Base-by-base conservation (phyloP, 2,888 invertebrate genomes). In the Amiota minor region DNA sequence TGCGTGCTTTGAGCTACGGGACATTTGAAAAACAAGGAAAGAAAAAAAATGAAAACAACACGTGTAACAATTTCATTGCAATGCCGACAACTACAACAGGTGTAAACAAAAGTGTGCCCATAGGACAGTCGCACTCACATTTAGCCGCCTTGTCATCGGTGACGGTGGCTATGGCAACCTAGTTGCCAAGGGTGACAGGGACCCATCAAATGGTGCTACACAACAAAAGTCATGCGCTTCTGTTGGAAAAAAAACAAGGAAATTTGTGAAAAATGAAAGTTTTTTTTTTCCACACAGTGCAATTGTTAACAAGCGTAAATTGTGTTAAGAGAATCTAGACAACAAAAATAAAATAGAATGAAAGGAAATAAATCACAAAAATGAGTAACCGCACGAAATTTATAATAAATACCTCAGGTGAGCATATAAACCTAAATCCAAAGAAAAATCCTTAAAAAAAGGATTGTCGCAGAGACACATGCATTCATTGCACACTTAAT, bases 331-430 rank as follows among this genome's bases (percentile, higher is more conserved):
- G 35, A 35, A 35, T 35, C 35, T 4, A 35, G 6, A 35, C 2
- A 35, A 35, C 6, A 35, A 35, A 35, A 35, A 23, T 23, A 23
- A 23, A 23, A 23, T 23, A 23, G 23, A 35, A 35, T 35, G 6
- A 35, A 35, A 35, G 6, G 6, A 35, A 35, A 35, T 35, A 35
- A 35, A 16, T 47, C 9, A 2, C 16, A 59, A 61, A 62, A 20
- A 78, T 83, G 83, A 83, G 71, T 74, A 86, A 85, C 70, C 81
- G 87, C 79, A 81, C 80, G 2, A 90, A 89, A 81, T 90, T 90
- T 76, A 90, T 90, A 72, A 81, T 90, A 77, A 90, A 89, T 80
- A 90, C 90, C 71, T 90, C 90, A 47, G 89, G 90, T 90, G 47
- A 45, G 8, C 6, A 18, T 64, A 12, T 61, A 20, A 20, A 11